These are phyloP conservation scores for Toxonevra muliebris DNA, from an alignment of 2,888 invertebrate genomes.

Conservation along the genomic window DNA sequence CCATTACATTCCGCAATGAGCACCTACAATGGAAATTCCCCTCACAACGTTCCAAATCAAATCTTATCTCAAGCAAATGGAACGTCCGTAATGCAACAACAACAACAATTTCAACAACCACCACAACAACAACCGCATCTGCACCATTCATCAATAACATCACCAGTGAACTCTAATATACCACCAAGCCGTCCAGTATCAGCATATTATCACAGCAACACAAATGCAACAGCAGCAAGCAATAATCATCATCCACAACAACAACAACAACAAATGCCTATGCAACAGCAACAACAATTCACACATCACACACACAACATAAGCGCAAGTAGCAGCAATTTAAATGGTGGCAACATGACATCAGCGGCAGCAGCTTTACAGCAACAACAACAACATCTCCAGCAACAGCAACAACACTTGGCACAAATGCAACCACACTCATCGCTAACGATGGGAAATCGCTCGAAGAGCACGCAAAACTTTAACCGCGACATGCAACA, in stretches of 20 bases:
- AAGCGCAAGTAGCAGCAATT: slow-evolving; percentile 59
- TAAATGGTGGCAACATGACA: slow-evolving; percentile 49
- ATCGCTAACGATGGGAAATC: slow-evolving; percentile 54
- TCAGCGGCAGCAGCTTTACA: slow-evolving; percentile 38
- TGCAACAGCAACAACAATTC: slow-evolving; percentile 56
- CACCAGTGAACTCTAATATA: slow-evolving; percentile 49
- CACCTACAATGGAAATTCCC: slow-evolving; percentile 59
- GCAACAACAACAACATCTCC: slow-evolving; percentile 48
- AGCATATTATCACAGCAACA: slow-evolving; percentile 62
- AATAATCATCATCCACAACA: slow-evolving; percentile 51
- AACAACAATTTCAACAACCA: slow-evolving; percentile 49
- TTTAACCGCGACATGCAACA: slow-evolving; percentile 57
- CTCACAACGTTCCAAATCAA: slow-evolving; percentile 52
- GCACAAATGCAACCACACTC: slow-evolving; percentile 50
- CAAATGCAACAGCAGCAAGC: slow-evolving; percentile 35
- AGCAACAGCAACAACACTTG: slow-evolving; percentile 45
- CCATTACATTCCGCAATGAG: slow-evolving; percentile 58
- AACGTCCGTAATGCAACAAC: slow-evolving; percentile 42
- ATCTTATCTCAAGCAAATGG: slow-evolving; percentile 47
- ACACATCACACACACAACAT: slow-evolving; percentile 49
- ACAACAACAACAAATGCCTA: slow-evolving; percentile 48
- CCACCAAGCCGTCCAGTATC: slow-evolving; percentile 62
- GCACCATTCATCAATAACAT: slow-evolving; percentile 41
- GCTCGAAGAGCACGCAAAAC: slow-evolving; percentile 56
- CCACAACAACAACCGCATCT: slow-evolving; percentile 48